Conservation (phyloP, 2,797 vertebrate genomes). For the Apogon talboti region DNA sequence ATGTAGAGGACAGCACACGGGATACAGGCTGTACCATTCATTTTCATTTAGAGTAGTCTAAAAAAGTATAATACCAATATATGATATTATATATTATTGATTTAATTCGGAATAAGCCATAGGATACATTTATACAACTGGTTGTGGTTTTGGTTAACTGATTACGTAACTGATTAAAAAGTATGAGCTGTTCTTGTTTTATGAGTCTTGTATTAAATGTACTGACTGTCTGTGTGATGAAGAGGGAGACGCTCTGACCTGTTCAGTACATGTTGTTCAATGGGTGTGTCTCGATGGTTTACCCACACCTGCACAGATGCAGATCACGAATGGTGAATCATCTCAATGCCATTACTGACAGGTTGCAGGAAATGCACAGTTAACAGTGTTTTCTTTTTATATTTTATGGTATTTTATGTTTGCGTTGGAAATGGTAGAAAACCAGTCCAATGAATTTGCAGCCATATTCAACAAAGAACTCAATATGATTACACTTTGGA, state of each 20-base stretch:
- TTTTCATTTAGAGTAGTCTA: too few relatives aligned
- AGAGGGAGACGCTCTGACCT: conserved; percentile 22
- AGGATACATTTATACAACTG: not conserved
- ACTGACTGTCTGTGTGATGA: not conserved
- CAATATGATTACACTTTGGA: too few relatives aligned
- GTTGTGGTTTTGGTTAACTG: too few relatives aligned
- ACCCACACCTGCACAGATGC: conserved; percentile 26
- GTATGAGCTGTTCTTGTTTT: not conserved
- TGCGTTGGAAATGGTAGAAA: too few relatives aligned
- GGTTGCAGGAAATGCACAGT: too few relatives aligned
- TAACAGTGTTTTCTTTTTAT: not conserved
- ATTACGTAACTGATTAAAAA: too few relatives aligned
- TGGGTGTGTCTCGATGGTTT: conserved; percentile 33
- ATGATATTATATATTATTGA: not conserved
- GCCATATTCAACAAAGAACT: too few relatives aligned
- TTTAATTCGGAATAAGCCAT: too few relatives aligned
- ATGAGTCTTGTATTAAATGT: not conserved
- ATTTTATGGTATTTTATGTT: not conserved
- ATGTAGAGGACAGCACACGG: not conserved
- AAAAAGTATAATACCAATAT: too few relatives aligned
- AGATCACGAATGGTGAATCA: conserved; percentile 6
- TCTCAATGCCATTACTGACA: not conserved
- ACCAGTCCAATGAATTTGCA: too few relatives aligned
- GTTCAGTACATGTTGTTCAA: conserved; percentile 28
- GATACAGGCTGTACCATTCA: not conserved